Evolutionary conservation across 2,797 vertebrate species (phyloP).

Genomic region (Hemibagrus guttatus): DNA sequence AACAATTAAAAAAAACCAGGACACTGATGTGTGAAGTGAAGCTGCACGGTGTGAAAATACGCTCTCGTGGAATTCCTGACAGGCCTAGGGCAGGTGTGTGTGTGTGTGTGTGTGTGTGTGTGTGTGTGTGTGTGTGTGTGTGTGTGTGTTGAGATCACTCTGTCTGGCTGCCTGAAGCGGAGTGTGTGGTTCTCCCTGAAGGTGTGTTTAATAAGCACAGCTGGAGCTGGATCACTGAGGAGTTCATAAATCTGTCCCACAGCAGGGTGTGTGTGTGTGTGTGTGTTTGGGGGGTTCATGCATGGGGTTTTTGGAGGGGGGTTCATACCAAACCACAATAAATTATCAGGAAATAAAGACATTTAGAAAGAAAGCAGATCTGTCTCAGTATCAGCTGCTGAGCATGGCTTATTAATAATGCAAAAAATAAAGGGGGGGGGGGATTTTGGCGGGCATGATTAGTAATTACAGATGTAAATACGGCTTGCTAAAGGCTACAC

Average conservation of each 20-base stretch:
- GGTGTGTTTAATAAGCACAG: conserved; percentile 54
- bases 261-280: not conserved
- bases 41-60: not conserved
- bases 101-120: not conserved
- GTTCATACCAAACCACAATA: conserved; percentile 7
- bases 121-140: conserved; percentile 19
- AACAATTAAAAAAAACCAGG: not conserved
- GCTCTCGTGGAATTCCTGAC: not conserved
- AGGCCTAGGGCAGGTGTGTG: not conserved
- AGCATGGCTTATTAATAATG: conserved; percentile 19
- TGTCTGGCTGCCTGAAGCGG: not conserved
- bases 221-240: conserved; percentile 44
- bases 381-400: not conserved
- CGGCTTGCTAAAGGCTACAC: not conserved
- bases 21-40: not conserved
- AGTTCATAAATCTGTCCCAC: conserved; percentile 51
- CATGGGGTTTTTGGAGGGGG: not conserved
- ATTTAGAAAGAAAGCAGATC: not conserved
- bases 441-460: not conserved
- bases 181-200: conserved; percentile 15
- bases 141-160: not conserved
- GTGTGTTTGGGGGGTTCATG: no score
- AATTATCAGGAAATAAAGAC: conserved; percentile 38
- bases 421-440: not conserved
- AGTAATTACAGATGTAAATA: not conserved